Percentiles rank a stretch among this genome's conserved stretches.
phyloP scores from a whole-genome alignment of 2,797 vertebrate species.

The Spondyliosoma cantharus region DNA sequence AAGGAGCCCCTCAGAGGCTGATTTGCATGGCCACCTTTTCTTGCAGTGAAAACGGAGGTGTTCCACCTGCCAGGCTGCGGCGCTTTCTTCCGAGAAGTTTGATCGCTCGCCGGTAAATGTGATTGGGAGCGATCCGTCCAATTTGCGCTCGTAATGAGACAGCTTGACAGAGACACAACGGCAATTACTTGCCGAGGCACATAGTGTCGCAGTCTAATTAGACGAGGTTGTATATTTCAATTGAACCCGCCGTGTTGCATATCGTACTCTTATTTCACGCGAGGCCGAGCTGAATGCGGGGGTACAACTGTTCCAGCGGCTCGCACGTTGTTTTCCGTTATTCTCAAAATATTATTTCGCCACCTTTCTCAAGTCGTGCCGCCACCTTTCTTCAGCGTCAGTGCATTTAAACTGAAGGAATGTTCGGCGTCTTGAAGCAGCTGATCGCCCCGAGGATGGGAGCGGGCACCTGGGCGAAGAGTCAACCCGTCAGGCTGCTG shows the following conservation, averaged over 20 bases:
- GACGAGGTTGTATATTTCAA: slow-evolving; percentile 75
- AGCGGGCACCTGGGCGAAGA: slow-evolving; percentile 49
- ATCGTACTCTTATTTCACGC: slow-evolving; percentile 42
- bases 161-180: slow-evolving; percentile 76
- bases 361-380: slow-evolving; percentile 17
- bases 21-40: slow-evolving; percentile 69
- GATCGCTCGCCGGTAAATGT: slow-evolving; percentile 55
- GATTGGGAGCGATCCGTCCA: slow-evolving; percentile 71
- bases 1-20: slow-evolving; percentile 65
- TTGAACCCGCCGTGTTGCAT: slow-evolving; percentile 65
- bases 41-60: slow-evolving; percentile 50
- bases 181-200: slow-evolving; percentile 75
- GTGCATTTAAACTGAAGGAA: slow-evolving; percentile 21
- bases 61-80: slow-evolving; percentile 60
- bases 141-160: slow-evolving; percentile 77
- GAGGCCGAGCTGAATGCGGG: not conserved
- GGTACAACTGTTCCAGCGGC: slow-evolving; percentile 10
- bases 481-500: slow-evolving; percentile 29
- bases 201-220: slow-evolving; percentile 76
- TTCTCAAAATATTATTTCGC: slow-evolving; percentile 19
- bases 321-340: slow-evolving; percentile 22
- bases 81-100: slow-evolving; percentile 62
- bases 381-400: slow-evolving; percentile 26
- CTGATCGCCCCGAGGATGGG: slow-evolving; percentile 56
- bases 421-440: slow-evolving; percentile 50